These are phyloP conservation scores for Seriola quinqueradiata DNA, from an alignment of 2,113 vertebrate species.

Conservation along the genomic window DNA sequence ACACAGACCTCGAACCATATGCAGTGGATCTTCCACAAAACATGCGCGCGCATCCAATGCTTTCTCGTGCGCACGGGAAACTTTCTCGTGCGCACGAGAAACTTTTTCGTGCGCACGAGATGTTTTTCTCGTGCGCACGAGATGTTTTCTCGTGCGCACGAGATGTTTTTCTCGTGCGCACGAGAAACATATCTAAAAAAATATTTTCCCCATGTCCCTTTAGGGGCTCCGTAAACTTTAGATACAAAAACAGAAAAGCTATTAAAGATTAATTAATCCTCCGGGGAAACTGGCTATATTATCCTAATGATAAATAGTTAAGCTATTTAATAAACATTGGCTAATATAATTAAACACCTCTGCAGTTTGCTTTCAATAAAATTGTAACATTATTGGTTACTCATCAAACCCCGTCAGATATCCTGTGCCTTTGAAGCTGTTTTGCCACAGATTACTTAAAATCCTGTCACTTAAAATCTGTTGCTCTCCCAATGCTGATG, in stretches of 20 bases:
- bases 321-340: slow-evolving; percentile 24
- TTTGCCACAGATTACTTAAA: slow-evolving; percentile 34
- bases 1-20: no score
- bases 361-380: background rate
- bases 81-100: no score
- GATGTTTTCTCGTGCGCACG: no score
- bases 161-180: no score
- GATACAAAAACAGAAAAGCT: background rate
- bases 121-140: no score
- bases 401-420: slow-evolving; percentile 23
- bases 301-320: slow-evolving; percentile 22
- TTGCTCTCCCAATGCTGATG: background rate
- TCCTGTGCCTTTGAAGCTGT: background rate
- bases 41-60: no score
- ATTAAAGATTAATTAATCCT: slow-evolving; percentile 45
- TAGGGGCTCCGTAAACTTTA: no score
- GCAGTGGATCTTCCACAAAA: no score
- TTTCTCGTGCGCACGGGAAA: no score
- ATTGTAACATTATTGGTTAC: slow-evolving; percentile 8
- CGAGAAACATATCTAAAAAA: no score
- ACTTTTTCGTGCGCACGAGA: no score
- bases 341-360: slow-evolving; percentile 28
- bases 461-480: slow-evolving; percentile 22
- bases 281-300: background rate
- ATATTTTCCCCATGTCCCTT: no score